These are phyloP conservation scores for Axis porcinus DNA, from an alignment of 2,113 vertebrate genomes.

Conservation along the genomic window DNA sequence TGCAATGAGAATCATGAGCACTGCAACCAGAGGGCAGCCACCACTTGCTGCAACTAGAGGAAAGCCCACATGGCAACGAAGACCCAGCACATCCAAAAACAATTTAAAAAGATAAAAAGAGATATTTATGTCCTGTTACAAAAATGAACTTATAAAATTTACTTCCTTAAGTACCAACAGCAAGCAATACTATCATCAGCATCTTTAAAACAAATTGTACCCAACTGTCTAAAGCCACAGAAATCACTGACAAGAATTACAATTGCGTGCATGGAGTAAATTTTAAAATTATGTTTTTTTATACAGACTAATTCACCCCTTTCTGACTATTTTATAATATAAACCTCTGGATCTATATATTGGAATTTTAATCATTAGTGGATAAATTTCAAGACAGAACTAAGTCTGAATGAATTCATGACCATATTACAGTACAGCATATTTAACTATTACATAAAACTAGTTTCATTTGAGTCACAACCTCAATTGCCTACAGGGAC, in stretches of 20 bases:
- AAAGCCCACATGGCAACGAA: neutral
- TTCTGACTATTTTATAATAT: neutral
- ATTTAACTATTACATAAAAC: neutral
- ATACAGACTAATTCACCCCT: neutral
- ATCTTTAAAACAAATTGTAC: neutral
- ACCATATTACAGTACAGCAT: neutral
- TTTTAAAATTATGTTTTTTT: neutral
- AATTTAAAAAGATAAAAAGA: neutral
- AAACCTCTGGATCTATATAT: neutral
- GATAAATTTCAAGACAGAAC: neutral
- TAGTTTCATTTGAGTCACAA: neutral
- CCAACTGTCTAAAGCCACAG: neutral
- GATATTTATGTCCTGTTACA: neutral
- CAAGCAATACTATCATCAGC: neutral
- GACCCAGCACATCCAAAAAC: neutral
- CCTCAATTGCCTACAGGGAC: neutral
- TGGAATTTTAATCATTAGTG: neutral
- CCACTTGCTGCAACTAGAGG: neutral
- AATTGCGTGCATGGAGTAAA: neutral
- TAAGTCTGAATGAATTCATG: neutral
- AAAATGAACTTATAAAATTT: neutral
- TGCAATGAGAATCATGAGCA: neutral
- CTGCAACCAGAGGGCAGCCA: neutral
- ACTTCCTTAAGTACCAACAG: neutral
- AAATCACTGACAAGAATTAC: neutral